phyloP scores from a whole-genome alignment of 2,113 vertebrate species.

The Amphiprion percula region DNA sequence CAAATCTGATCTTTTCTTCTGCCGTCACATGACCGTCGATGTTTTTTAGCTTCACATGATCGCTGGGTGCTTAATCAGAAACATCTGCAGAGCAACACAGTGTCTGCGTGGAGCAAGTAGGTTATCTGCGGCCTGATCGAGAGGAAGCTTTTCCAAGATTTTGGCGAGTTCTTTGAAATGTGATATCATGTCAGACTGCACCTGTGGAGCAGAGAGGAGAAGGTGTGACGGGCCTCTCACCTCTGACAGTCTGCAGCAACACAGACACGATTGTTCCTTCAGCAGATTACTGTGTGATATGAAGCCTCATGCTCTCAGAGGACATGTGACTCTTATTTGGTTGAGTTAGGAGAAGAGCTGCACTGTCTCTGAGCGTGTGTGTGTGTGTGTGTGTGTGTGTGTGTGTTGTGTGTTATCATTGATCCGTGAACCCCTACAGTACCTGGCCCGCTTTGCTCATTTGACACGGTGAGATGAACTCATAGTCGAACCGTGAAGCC shows the following conservation, averaged over 20 bases:
- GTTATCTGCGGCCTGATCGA: conserved; percentile 29
- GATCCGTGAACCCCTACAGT: conserved; percentile 17
- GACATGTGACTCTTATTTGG: conserved; percentile 75
- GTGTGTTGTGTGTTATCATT: conserved; percentile 5
- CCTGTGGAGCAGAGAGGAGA: conserved; percentile 18
- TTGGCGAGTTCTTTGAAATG: conserved; percentile 16
- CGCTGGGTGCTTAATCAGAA: background rate
- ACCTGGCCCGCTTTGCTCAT: conserved; percentile 35
- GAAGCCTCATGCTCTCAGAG: conserved; percentile 65
- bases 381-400: conserved; percentile 1
- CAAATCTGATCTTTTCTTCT: conserved; percentile 10
- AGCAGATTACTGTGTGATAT: conserved; percentile 69
- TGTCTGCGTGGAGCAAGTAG: conserved; percentile 4
- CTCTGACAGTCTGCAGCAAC: conserved; percentile 57
- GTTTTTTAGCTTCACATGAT: conserved; percentile 25
- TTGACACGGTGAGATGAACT: conserved; percentile 36
- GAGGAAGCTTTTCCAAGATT: background rate
- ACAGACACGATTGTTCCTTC: conserved; percentile 66
- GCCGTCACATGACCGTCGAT: conserved; percentile 15
- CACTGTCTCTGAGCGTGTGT: conserved; percentile 14
- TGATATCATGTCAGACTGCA: conserved; percentile 28
- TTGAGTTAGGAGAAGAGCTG: conserved; percentile 40
- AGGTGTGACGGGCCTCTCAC: conserved; percentile 43
- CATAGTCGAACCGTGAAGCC: conserved; percentile 28
- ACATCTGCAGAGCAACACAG: background rate